These are phyloP conservation scores for Radopholus similis DNA, from an alignment of 1,140 invertebrate species.

Conservation along the genomic window DNA sequence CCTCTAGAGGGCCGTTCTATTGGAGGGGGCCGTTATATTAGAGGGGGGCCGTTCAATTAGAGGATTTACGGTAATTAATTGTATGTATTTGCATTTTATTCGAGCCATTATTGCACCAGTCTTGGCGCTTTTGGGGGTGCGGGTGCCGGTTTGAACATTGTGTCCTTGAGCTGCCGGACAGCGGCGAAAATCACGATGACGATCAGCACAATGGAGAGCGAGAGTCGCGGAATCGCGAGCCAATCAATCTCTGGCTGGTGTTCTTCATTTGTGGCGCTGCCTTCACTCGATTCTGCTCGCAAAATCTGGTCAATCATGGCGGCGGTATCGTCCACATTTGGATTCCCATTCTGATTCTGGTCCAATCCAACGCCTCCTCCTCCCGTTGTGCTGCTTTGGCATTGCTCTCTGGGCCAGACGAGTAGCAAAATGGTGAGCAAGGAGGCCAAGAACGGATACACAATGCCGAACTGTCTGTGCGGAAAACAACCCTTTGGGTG, in stretches of 20 bases:
- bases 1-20: background rate
- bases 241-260: conserved; percentile 15
- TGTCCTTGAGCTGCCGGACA: conserved; percentile 6
- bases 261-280: background rate
- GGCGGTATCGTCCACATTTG: background rate
- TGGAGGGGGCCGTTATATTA: background rate
- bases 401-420: conserved; percentile 23
- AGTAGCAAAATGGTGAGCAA: conserved; percentile 26
- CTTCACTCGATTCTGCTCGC: background rate
- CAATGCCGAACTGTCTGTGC: conserved; percentile 21
- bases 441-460: conserved; percentile 19
- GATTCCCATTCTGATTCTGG: too few relatives aligned
- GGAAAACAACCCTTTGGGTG: background rate
- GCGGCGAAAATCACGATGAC: background rate
- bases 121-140: background rate
- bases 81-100: conserved; percentile 12
- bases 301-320: background rate
- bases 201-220: conserved; percentile 12
- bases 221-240: conserved; percentile 19
- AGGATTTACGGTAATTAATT: conserved; percentile 4
- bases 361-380: too few relatives aligned
- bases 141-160: conserved; percentile 8
- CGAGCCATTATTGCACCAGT: background rate
- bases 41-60: background rate
- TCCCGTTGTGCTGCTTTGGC: background rate